Percentiles rank a stretch among this genome's conserved stretches.
These are phyloP conservation scores for Romanogobio albipinnatus DNA, from an alignment of 2,113 vertebrate genomes.

Conservation along the genomic window DNA sequence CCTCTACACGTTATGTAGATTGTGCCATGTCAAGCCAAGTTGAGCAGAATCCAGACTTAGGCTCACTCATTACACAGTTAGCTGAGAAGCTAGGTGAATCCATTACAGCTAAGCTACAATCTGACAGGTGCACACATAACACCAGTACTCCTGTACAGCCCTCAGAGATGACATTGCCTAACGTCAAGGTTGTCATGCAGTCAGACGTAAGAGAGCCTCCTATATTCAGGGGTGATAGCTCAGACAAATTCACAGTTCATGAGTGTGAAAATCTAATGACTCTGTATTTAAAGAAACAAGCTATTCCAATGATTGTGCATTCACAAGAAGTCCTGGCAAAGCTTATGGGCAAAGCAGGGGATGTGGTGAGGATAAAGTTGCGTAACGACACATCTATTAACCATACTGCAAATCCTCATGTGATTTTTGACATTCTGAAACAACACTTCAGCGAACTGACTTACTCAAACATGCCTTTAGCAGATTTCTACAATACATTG, in stretches of 20 bases:
- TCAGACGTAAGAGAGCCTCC: constrained; percentile 44
- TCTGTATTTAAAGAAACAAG: constrained; percentile 43
- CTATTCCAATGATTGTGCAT: constrained; percentile 19
- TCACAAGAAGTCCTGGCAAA: constrained; percentile 31
- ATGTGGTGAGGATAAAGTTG: constrained; percentile 20
- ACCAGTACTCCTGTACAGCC: neutral
- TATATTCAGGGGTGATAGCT: constrained; percentile 35
- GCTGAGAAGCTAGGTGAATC: constrained; percentile 42
- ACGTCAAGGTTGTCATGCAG: constrained; percentile 38
- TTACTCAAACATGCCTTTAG: constrained; percentile 20
- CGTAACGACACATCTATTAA: constrained; percentile 6
- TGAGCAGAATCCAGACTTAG: constrained; percentile 34
- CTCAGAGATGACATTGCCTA: neutral
- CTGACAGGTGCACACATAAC: neutral
- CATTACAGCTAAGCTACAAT: constrained; percentile 30
- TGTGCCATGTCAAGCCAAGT: constrained; percentile 22
- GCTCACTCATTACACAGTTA: constrained; percentile 37
- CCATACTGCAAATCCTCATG: constrained; percentile 11
- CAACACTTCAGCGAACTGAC: constrained; percentile 38
- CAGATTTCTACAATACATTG: constrained; percentile 29
- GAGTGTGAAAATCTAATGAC: constrained; percentile 51
- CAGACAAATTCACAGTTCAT: constrained; percentile 43
- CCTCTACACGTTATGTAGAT: constrained; percentile 27
- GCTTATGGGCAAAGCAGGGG: constrained; percentile 1
- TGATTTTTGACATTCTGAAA: constrained; percentile 21